Conservation (phyloP, 2,888 invertebrate species). For the Aphodius granarius region DNA sequence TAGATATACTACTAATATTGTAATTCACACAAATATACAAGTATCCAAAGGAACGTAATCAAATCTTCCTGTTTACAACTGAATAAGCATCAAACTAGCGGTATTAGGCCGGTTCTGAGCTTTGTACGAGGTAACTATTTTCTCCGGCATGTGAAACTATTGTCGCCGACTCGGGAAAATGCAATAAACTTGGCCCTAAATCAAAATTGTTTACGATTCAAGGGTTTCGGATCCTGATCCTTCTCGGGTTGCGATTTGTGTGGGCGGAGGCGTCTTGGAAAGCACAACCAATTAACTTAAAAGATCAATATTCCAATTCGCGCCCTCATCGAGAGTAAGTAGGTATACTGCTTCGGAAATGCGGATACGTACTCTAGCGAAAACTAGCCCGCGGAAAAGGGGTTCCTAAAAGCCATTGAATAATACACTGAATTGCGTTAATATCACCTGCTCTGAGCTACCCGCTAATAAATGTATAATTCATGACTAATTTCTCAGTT, state of each 20-base stretch:
- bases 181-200: background rate
- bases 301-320: slow-evolving; percentile 8
- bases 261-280: background rate
- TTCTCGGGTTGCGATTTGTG: background rate
- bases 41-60: too few species aligned
- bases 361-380: background rate
- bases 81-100: background rate
- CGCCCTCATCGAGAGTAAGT: background rate
- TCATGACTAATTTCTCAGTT: slow-evolving; percentile 8
- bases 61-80: too few species aligned
- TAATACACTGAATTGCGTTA: slow-evolving; percentile 3
- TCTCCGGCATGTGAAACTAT: background rate
- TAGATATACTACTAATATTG: too few species aligned
- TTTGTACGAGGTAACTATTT: background rate
- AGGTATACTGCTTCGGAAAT: background rate
- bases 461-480: slow-evolving; percentile 4
- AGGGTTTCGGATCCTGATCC: background rate
- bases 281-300: slow-evolving; percentile 1
- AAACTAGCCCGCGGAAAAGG: background rate
- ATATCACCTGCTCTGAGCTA: slow-evolving; percentile 7
- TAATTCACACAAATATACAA: too few species aligned
- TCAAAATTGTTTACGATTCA: slow-evolving; percentile 2
- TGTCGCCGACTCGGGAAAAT: background rate
- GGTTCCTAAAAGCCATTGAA: slow-evolving; percentile 1
- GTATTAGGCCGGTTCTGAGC: background rate